Conservation (phyloP, 2,113 vertebrate species). For the Pteruthius melanotis region DNA sequence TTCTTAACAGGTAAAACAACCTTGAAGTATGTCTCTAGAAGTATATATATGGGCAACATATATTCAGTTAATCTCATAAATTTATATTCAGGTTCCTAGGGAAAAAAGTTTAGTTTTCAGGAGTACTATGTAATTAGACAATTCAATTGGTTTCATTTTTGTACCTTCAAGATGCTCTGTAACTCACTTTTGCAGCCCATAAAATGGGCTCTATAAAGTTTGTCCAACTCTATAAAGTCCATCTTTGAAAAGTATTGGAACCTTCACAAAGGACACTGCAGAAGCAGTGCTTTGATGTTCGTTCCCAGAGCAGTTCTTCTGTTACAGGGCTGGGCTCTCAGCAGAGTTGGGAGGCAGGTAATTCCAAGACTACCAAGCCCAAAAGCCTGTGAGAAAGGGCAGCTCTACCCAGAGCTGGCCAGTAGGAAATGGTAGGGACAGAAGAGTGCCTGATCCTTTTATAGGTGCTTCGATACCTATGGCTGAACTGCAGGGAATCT, state of each 20-base stretch:
- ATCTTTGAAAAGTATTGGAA: background rate
- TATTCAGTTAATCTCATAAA: background rate
- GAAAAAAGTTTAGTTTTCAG: background rate
- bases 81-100: background rate
- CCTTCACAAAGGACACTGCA: background rate
- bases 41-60: background rate
- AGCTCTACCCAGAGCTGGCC: background rate
- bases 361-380: background rate
- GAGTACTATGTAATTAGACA: background rate
- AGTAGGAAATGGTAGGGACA: background rate
- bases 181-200: background rate
- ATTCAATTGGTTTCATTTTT: background rate
- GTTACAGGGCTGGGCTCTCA: background rate
- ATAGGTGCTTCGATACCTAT: background rate
- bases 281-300: background rate
- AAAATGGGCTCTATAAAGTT: no score
- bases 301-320: background rate
- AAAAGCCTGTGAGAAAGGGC: background rate
- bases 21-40: background rate
- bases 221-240: background rate
- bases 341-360: rapidly evolving
- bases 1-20: background rate
- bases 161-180: background rate
- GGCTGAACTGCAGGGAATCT: background rate
- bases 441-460: background rate